These are phyloP conservation scores for Numenius arquata DNA, from an alignment of 2,113 vertebrate genomes.

Conservation along the genomic window DNA sequence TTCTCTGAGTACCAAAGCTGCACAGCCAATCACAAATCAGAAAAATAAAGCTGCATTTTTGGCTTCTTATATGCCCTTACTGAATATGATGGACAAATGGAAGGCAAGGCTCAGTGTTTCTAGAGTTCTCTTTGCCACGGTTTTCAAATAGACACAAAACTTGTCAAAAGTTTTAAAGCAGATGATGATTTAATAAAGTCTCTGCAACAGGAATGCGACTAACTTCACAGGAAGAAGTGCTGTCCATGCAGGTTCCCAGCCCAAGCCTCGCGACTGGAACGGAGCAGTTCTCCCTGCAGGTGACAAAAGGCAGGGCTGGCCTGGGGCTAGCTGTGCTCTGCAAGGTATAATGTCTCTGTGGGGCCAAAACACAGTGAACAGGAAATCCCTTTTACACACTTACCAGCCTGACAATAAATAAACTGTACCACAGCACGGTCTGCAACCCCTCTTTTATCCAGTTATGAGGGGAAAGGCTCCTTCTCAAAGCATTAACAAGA, in stretches of 20 bases:
- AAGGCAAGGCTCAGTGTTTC: neutral
- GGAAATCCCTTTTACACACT: neutral
- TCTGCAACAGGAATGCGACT: neutral
- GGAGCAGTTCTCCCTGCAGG: neutral
- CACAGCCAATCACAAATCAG: neutral
- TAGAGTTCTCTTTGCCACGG: neutral
- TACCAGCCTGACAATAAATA: neutral
- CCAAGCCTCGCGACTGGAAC: neutral
- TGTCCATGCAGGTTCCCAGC: neutral
- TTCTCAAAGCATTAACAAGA: neutral
- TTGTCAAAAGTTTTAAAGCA: neutral
- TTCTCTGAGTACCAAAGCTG: neutral
- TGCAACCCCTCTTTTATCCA: neutral
- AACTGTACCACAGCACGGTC: neutral
- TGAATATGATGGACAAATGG: neutral
- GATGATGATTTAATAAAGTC: neutral
- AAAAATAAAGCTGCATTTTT: neutral
- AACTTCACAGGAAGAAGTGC: neutral
- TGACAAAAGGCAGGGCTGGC: neutral
- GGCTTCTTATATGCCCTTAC: neutral
- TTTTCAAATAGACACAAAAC: neutral
- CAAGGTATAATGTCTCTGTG: neutral
- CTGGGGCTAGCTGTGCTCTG: neutral
- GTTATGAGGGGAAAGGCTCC: neutral
- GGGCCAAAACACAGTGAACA: neutral